Percentiles rank a stretch among this genome's conserved stretches.
These are phyloP conservation scores for Therioaphis trifolii DNA, from an alignment of 2,888 invertebrate species.

Conservation along the genomic window DNA sequence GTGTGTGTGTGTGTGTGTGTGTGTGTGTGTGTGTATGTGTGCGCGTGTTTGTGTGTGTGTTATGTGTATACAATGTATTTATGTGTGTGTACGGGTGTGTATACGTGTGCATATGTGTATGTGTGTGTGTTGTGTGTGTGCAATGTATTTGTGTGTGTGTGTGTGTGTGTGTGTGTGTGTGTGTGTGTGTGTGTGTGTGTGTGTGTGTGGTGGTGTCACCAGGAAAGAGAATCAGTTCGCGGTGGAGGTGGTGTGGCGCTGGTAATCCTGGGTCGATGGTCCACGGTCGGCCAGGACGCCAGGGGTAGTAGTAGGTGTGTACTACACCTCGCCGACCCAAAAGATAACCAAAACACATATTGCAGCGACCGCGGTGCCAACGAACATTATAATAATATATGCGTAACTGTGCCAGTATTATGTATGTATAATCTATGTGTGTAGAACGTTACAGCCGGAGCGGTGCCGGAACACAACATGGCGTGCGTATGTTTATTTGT, in stretches of 20 bases:
- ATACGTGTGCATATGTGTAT: too few relatives aligned
- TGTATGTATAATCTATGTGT: too few relatives aligned
- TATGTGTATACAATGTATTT: too few relatives aligned
- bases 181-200: background rate
- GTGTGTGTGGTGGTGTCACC: background rate
- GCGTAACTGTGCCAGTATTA: background rate
- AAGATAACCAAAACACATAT: constrained; percentile 44
- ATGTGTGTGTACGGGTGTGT: background rate
- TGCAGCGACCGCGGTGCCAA: constrained; percentile 10
- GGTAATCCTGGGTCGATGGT: constrained; percentile 35
- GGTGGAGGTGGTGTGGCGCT: background rate
- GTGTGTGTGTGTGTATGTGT: background rate
- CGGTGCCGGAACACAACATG: too few relatives aligned
- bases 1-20: background rate
- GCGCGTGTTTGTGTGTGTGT: background rate
- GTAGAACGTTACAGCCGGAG: too few relatives aligned
- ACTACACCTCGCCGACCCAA: background rate
- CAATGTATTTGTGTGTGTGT: too few relatives aligned
- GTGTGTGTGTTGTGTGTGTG: background rate
- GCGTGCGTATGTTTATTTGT: background rate
- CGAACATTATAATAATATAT: constrained; percentile 12
- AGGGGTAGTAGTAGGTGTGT: background rate
- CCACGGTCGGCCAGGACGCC: background rate
- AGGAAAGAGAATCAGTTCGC: background rate
- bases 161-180: background rate